Conservation (phyloP, 2,797 vertebrate genomes). For the Sebastes cheni region DNA sequence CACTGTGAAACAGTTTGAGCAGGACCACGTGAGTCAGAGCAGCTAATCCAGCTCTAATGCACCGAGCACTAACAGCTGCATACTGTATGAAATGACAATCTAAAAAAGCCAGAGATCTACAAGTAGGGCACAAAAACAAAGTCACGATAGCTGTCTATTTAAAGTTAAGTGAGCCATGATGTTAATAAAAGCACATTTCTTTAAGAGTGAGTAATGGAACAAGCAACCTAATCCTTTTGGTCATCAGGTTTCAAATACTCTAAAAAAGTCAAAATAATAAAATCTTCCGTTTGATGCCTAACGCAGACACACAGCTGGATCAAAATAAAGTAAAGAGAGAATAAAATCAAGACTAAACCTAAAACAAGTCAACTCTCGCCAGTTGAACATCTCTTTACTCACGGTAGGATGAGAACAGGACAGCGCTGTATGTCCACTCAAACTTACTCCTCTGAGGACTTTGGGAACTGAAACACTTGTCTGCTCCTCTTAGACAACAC, state of each 20-base stretch:
- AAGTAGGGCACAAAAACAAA: background rate
- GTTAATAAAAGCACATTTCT: background rate
- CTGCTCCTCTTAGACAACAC: conserved; percentile 30
- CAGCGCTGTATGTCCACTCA: conserved; percentile 38
- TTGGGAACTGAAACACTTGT: conserved; percentile 52
- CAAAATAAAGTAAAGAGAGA: background rate
- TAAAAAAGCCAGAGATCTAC: background rate
- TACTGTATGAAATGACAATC: conserved; percentile 32
- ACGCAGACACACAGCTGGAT: background rate
- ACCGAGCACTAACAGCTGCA: conserved; percentile 66
- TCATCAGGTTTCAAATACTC: background rate
- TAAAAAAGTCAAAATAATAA: background rate
- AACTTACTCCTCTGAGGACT: conserved; percentile 45
- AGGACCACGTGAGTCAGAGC: conserved; percentile 28
- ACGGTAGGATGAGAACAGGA: conserved; percentile 54
- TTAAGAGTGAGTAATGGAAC: background rate
- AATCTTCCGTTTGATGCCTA: background rate
- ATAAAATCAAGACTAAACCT: background rate
- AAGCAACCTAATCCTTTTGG: background rate
- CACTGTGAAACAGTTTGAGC: background rate
- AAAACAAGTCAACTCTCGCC: background rate
- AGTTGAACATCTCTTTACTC: conserved; percentile 51
- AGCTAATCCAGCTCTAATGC: conserved; percentile 21
- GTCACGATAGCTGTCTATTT: background rate
- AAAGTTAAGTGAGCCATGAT: background rate